Evolutionary conservation across 2,888 invertebrate genomes (phyloP), one percentile per base, ranked within the genome.

Genomic region (Platycheirus rosarum): DNA sequence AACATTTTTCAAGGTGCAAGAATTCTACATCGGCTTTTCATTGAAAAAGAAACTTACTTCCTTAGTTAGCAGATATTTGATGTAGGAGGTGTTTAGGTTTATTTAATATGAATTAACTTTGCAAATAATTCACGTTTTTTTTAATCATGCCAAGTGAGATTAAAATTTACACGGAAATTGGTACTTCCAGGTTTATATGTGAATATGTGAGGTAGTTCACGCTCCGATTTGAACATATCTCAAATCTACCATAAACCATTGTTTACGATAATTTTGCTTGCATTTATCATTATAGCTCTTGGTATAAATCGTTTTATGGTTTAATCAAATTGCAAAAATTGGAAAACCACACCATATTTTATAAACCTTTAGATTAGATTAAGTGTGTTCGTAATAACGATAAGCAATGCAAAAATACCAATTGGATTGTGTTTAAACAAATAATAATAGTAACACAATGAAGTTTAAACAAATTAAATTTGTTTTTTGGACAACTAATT

Each of bases 11-110:
- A 73, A 73, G 78, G 78, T 73, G 16, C 37, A 13, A 37, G 23
- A 35, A 63, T 32, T 35, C 20, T 8, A 42, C 11, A 53, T 55
- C 9, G 8, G 11, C 13, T 44, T 73, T 68, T 48, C 48, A 68
- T 66, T 60, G 66, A 60, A 60, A n/a, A n/a, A n/a, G n/a, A n/a
- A 23, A 60, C 13, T 40, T 40, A 23, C 60, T 78, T 73, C 73
- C 65, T 46, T 37, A 60, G 29, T n/a, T 2, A 32, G 20, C 8
- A 55, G 40, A 5, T 40, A 57, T 26, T 40, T 13, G 13, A 40
- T 57, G 0, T 9, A 40, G 55, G 40, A 57, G 23, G 57, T 18
- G 40, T 55, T 23, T 4, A 23, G 23, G 3, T 40, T 8, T 29
- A 49, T 32, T 32, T 32, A 26, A 7, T 49, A n/a, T 14, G n/a